Percentiles rank a stretch among this genome's conserved stretches.
Conservation (phyloP, 2,797 vertebrate species). For the Phalanger gymnotis region DNA sequence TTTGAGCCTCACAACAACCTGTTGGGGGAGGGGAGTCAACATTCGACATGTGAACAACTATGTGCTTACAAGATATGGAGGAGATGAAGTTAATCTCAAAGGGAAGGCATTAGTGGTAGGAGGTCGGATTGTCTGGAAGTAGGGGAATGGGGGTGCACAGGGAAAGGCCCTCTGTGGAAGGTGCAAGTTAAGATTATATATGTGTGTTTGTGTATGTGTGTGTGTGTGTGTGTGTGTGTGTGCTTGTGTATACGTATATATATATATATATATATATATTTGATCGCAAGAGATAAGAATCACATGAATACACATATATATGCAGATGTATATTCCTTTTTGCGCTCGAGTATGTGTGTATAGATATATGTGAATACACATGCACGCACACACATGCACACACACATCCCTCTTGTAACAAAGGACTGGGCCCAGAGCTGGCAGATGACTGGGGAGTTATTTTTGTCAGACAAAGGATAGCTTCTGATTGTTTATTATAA, state of each 20-base stretch:
- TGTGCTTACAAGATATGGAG: not conserved
- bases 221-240: too few species aligned
- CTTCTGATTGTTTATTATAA: slow-evolving; percentile 74
- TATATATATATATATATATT: not conserved
- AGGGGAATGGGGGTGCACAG: not conserved
- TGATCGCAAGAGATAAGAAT: slow-evolving; percentile 63
- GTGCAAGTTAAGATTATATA: not conserved
- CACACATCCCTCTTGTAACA: slow-evolving; percentile 52
- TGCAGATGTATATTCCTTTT: not conserved
- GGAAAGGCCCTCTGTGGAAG: not conserved
- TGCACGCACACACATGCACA: too few species aligned
- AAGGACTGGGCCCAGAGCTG: slow-evolving; percentile 62
- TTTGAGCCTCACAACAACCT: not conserved
- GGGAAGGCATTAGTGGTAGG: not conserved
- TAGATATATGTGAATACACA: not conserved
- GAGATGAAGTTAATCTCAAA: not conserved
- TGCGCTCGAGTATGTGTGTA: not conserved
- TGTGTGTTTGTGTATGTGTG: too few species aligned
- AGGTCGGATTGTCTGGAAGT: not conserved
- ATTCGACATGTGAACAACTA: not conserved
- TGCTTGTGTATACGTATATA: too few species aligned
- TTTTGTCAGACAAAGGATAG: slow-evolving; percentile 73
- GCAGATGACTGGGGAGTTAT: slow-evolving; percentile 72
- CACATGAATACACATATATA: not conserved
- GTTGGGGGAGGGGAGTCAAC: too few species aligned